phyloP scores from a whole-genome alignment of 1,140 invertebrate species.

The Tenebrio molitor region DNA sequence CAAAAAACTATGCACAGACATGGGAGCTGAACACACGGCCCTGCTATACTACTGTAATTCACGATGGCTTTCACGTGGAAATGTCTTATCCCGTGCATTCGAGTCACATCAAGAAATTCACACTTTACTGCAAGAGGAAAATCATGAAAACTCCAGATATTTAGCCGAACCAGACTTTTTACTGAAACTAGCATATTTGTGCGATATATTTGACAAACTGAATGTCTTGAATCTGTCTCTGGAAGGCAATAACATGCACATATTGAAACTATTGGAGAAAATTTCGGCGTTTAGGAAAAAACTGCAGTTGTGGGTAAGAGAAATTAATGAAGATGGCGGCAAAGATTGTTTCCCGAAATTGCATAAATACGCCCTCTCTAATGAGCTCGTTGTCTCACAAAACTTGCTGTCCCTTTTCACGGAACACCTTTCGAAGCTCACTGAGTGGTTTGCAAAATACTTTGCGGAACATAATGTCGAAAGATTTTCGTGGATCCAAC shows the following conservation, averaged over 20 bases:
- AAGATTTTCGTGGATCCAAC: too few species aligned
- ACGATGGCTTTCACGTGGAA: conserved; percentile 53
- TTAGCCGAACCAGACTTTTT: conserved; percentile 52
- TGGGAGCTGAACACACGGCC: conserved; percentile 57
- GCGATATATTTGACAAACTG: conserved; percentile 59
- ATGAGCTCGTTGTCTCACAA: too few species aligned
- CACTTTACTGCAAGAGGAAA: conserved; percentile 52
- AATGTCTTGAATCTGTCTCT: conserved; percentile 58
- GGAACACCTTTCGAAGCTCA: too few species aligned
- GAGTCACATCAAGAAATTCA: conserved; percentile 47
- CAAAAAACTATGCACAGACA: conserved; percentile 57
- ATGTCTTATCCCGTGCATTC: conserved; percentile 54
- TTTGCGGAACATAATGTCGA: too few species aligned
- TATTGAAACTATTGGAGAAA: conserved; percentile 48
- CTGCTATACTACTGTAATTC: conserved; percentile 53
- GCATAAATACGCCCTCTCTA: too few species aligned
- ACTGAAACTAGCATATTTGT: conserved; percentile 56
- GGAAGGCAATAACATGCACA: conserved; percentile 57
- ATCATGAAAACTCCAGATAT: conserved; percentile 49
- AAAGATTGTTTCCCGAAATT: too few species aligned
- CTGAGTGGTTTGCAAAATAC: too few species aligned
- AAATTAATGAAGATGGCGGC: too few species aligned
- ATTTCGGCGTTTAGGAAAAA: not conserved
- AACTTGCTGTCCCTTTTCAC: too few species aligned
- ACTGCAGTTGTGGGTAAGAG: too few species aligned